A percentile compares a stretch with the other conserved stretches of the same genome.
These are phyloP conservation scores for Tiliqua scincoides DNA, from an alignment of 2,113 vertebrate genomes.

Conservation along the genomic window DNA sequence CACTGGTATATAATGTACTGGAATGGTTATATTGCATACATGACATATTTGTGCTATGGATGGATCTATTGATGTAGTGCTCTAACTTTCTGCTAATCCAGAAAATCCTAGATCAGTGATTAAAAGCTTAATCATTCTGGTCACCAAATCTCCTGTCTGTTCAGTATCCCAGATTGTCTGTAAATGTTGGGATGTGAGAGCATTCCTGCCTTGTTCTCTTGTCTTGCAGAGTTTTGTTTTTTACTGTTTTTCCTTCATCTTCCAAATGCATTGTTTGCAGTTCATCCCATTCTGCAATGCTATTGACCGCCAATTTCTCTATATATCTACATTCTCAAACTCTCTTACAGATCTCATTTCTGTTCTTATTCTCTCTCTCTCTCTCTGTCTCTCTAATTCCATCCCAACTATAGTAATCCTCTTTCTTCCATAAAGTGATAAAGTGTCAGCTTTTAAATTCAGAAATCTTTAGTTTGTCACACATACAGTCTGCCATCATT, in stretches of 20 bases:
- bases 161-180: background rate
- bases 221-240: background rate
- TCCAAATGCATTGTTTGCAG: background rate
- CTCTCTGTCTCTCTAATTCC: background rate
- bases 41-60: background rate
- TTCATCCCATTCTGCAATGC: background rate
- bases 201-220: background rate
- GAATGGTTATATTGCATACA: background rate
- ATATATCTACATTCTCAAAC: background rate
- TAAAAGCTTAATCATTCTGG: background rate
- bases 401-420: background rate
- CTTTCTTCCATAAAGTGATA: background rate
- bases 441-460: background rate
- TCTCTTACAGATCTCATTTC: background rate
- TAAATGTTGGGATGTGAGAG: background rate
- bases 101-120: background rate
- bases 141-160: background rate
- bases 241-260: background rate
- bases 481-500: background rate
- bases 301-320: background rate
- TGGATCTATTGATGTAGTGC: background rate
- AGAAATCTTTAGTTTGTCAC: background rate
- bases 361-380: background rate
- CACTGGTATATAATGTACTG: background rate
- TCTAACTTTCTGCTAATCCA: background rate